Evolutionary conservation across 2,888 invertebrate species (phyloP).

Genomic region (Leptothorax acervorum): DNA sequence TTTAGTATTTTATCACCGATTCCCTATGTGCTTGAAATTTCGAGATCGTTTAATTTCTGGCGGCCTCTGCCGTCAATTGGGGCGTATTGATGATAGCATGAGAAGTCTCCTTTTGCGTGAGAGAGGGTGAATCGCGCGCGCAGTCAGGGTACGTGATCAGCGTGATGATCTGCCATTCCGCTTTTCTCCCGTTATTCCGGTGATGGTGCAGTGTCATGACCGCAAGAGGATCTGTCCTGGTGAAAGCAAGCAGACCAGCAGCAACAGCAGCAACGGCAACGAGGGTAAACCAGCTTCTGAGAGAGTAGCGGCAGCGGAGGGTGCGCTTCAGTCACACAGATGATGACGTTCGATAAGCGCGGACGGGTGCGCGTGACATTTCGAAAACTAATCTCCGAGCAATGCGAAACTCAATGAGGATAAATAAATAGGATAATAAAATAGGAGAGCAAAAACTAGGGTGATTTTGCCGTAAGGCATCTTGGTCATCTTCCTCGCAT

Average conservation of each 20-base stretch:
- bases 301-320: too few relatives aligned
- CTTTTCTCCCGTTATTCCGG: not conserved
- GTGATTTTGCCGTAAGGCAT: not conserved
- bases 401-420: not conserved
- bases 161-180: not conserved
- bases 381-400: not conserved
- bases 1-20: not conserved
- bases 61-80: not conserved
- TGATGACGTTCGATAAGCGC: not conserved
- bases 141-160: not conserved
- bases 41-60: not conserved
- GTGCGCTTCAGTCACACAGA: not conserved
- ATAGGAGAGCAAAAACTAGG: not conserved
- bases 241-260: not conserved
- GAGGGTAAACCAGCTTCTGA: not conserved
- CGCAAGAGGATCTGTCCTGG: not conserved
- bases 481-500: not conserved
- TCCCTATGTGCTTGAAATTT: not conserved
- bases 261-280: not conserved
- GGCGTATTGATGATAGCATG: not conserved
- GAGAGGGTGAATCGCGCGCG: not conserved
- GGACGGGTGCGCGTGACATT: not conserved
- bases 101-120: not conserved
- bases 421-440: not conserved
- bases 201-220: not conserved